Base-by-base conservation (phyloP, 2,888 invertebrate species). In the Meganola albula region DNA sequence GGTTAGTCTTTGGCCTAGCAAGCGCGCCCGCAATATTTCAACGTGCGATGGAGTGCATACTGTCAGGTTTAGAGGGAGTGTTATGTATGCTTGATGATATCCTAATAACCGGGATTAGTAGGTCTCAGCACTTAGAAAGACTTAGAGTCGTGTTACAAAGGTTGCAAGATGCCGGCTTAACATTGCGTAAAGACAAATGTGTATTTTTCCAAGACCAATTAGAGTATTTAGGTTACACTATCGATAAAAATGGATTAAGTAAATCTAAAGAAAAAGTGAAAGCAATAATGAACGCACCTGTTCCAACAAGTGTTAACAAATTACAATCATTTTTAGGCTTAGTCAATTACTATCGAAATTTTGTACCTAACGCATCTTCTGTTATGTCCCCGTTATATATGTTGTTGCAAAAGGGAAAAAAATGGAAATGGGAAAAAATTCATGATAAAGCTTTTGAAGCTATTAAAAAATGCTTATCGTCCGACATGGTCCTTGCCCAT, bases 311-410 rank as follows among this genome's bases (percentile, higher is more conserved):
- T 27, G 12, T 33, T 6, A 27, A 11, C 12, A 11, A 48, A 18
- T 31, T 53, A 11, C 46, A 50, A 22, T 48, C 43, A 1, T 48
- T 45, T 27, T 27, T 49, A 16, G 52, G 45, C 1, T 18, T 52
- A 6, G 31, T 38, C 1, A 52, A 52, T 29, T 48, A 47, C 25
- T 52, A 37, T 10, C 7, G 27, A 5, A 27, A 11, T 4, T 25
- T 25, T 25, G 25, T 25, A 1, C 14, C 25, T 9, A 14, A 23
- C 11, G 30, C 31, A 14, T 43, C 7, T 25, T 41, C 1, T 8
- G 33, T 2, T 32, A 44, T 46, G 10, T 23, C 31, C 8, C 39
- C 40, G 1, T 25, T 47, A 9, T 40, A 42, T 23, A 14, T 38
- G 1, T 28, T 49, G 18, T 21, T 44, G n/a, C n/a, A n/a, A n/a